Evolutionary conservation across 2,888 invertebrate genomes (phyloP), one percentile per base, ranked within the genome.

Genomic region (Tetramorium bicarinatum): DNA sequence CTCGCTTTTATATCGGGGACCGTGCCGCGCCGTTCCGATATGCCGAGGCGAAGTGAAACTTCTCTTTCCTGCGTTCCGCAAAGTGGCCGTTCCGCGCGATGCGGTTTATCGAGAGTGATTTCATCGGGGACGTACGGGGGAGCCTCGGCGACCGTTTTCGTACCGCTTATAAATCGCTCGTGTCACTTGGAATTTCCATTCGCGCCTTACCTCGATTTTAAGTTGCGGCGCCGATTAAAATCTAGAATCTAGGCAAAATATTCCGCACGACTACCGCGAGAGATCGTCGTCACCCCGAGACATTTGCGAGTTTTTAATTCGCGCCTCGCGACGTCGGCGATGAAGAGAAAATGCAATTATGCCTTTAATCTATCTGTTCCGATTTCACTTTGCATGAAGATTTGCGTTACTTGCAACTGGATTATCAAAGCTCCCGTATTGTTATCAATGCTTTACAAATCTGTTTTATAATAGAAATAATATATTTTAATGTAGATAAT

Each of bases 281-380:
- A 61, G 61, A 75, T 62, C 34, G 41, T 25, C 67, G 2, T 21
- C 44, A 9, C 8, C 47, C 15, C 25, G 62, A 38, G 13, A 25
- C 18, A 4, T 4, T 25, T 25, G 3, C 29, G 49, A 59, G 44
- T 69, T 71, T 59, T 71, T 71, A 71, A 79, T 49, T 80, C 15
- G 38, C 59, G 34, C 18, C 29, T 71, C 11, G 79, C 62, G 80
- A 81, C 21, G 21, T 41, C 59, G 38, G 59, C 25, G 56, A 59
- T 74, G 38, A 54, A 66, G 79, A 52, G 77, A 79, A 79, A 82
- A 82, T 79, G 56, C 47, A 66, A 82, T 81, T 76, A 64, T 49
- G 18, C 13, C 41, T 76, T 76, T 76, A 74, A 64, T 61, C 61
- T 52, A 76, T 81, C 52, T 29, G 54, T 64, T 75, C 81, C 81